Evolutionary conservation across 2,797 vertebrate genomes (phyloP), one percentile per base, ranked within the genome.

Genomic region (Oreochromis grahami): DNA sequence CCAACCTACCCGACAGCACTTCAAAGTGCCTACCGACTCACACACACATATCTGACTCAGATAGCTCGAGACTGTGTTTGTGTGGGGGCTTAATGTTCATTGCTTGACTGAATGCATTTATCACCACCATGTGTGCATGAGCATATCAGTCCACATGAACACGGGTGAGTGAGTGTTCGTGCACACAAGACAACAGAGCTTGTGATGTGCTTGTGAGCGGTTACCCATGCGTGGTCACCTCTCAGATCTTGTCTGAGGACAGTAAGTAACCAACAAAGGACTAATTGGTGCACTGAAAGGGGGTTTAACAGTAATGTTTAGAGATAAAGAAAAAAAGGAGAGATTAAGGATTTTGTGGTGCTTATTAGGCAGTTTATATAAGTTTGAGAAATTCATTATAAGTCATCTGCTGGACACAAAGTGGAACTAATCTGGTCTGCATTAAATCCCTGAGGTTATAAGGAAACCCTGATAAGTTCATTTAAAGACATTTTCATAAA

Each of bases 1-100:
- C 82, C 79, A 83, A 87, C 86, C 88, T 87, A 91, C 83, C 81
- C 74, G 86, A 91, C 89, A 78, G 43, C 80, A 89, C 91, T 93
- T 95, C 89, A 95, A 95, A 95, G 90, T 70, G 21, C 51, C 51
- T 43, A 77, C 51, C 15, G 15, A 48, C 43, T 26, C 65, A 70
- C 41, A 45, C 41, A 70, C 65, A 45, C 65, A 70, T 38, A 83
- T 89, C 81, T 86, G 88, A 86, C 34, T 86, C 52, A 70, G 68
- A 80, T 55, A 79, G 80, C 36, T 11, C 24, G 34, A n/a, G 76
- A 50, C 55, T 80, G 72, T 52, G 80, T 80, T 53, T 76, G 60
- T 43, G 65, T 14, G 29, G 36, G 38, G 15, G 36, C 5, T 38
- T 60, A 48, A 78, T 84, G 81, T 68, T 85, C 45, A 17, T 76